Evolutionary conservation across 2,797 vertebrate genomes (phyloP).

Genomic region (Phoebastria nigripes): DNA sequence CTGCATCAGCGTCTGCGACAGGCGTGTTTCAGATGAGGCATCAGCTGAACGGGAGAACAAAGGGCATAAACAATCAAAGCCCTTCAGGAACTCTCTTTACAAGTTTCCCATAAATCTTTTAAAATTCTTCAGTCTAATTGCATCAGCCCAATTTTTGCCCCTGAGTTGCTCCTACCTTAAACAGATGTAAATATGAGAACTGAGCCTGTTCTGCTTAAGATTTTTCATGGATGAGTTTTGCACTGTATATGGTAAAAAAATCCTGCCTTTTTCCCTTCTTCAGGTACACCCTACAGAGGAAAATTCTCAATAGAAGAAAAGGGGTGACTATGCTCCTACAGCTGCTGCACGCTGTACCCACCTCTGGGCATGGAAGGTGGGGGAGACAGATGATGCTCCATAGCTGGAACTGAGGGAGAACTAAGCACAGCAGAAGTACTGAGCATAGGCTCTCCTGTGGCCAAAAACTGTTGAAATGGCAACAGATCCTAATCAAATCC

Average conservation of each 20-base stretch:
- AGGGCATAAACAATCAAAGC: slow-evolving; percentile 34
- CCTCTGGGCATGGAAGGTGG: not conserved
- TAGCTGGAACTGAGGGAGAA: not conserved
- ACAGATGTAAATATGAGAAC: not conserved
- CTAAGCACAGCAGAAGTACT: not conserved
- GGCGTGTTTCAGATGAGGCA: not conserved
- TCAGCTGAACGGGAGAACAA: slow-evolving; percentile 1
- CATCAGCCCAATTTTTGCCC: not conserved
- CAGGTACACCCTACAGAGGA: not conserved
- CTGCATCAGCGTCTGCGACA: not conserved
- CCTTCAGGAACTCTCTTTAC: not conserved
- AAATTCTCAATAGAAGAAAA: not conserved
- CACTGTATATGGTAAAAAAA: not conserved
- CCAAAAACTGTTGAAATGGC: not conserved
- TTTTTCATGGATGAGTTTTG: not conserved
- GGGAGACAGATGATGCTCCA: not conserved
- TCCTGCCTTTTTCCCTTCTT: not conserved
- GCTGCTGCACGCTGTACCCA: not conserved
- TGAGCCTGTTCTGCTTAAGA: not conserved
- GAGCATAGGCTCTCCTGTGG: not conserved
- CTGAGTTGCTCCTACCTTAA: not conserved
- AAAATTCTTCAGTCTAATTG: not conserved
- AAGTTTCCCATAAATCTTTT: not conserved
- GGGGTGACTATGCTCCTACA: not conserved
- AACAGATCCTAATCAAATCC: not conserved